Evolutionary conservation across 37 sponge, comb jelly and placozoan genomes (phyloP), one percentile per base, ranked within the genome.

Genomic region (Haliclona indistincta): DNA sequence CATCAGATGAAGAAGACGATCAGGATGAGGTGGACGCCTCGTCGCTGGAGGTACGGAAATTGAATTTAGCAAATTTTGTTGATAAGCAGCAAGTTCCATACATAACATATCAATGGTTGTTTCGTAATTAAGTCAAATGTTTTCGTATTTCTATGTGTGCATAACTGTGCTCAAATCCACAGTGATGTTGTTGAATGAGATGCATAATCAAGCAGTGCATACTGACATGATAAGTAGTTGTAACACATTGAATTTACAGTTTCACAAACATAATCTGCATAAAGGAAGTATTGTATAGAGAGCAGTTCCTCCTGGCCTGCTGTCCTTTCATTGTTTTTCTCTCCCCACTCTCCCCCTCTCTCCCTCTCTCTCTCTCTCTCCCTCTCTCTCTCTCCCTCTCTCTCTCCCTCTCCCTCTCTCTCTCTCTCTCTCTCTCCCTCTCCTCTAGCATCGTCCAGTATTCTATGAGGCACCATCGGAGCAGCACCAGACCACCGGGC

Each of bases 1-100:
- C 84, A 36, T 84, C 84, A 38, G 84, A 83, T 26, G 84, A 76
- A 38, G 84, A 76, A 33, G 84, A 84, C 2, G 84, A 84, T 49
- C 76, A 75, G 2, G 77, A 76, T 47, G 61, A 79, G 3, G 60
- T 71, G 38, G 20, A 34, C 17, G 56, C 43, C 60, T 33, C 39
- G 13, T 47, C 13, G 49, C 49, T 13, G 13, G 49, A 47, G 49
- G 49, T 47, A 47, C 13, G 13, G 49, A 13, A 8, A 47, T 8
- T 47, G 13, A 8, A 47, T 47, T 47, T 47, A 47, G 49, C 13
- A 47, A 47, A 17, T 47, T 8, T 47, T 17, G 13, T 47, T 47
- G 49, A 17, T 17, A 13, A 17, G 13, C 13, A 17, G 49, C 13
- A 47, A 47, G 49, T 47, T 8, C 13, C 8, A 17, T 47, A 47